Evolutionary conservation across 1,140 invertebrate genomes (phyloP).

Genomic region (Polypedilum vanderplanki): DNA sequence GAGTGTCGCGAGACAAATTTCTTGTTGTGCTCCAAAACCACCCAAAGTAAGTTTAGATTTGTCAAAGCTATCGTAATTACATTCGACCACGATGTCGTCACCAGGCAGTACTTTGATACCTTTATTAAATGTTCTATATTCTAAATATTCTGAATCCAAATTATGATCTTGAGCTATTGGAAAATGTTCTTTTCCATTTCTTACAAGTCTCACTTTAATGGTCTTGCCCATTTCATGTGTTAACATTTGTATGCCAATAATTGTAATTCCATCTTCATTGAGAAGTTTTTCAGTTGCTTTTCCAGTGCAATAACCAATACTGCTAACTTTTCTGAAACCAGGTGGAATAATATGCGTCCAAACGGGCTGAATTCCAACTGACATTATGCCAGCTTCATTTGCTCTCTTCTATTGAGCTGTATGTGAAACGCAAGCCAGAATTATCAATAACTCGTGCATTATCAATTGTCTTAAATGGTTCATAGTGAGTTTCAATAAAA

Average conservation of each 20-base stretch:
- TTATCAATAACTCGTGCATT: constrained; percentile 50
- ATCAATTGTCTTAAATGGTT: constrained; percentile 47
- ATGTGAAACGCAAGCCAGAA: constrained; percentile 59
- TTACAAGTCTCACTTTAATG: constrained; percentile 51
- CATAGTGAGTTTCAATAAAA: constrained; percentile 63
- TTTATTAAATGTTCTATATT: constrained; percentile 49
- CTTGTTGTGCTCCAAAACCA: constrained; percentile 55
- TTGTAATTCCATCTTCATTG: constrained; percentile 52
- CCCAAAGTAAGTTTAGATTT: constrained; percentile 54
- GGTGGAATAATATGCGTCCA: constrained; percentile 61
- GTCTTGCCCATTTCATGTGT: constrained; percentile 54
- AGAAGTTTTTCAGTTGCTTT: constrained; percentile 54
- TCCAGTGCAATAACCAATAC: constrained; percentile 55
- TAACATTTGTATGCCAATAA: constrained; percentile 58
- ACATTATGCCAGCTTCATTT: constrained; percentile 61
- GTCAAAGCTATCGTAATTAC: constrained; percentile 55
- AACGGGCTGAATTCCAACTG: constrained; percentile 54
- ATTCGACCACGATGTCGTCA: constrained; percentile 58
- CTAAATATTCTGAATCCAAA: constrained; percentile 55
- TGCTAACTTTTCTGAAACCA: constrained; percentile 52
- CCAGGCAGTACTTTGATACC: constrained; percentile 51
- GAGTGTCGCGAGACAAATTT: constrained; percentile 59
- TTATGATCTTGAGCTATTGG: constrained; percentile 55
- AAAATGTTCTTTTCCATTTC: constrained; percentile 48
- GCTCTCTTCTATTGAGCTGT: constrained; percentile 56